These are phyloP conservation scores for Dicentrarchus labrax DNA, from an alignment of 2,113 vertebrate genomes.

Conservation along the genomic window DNA sequence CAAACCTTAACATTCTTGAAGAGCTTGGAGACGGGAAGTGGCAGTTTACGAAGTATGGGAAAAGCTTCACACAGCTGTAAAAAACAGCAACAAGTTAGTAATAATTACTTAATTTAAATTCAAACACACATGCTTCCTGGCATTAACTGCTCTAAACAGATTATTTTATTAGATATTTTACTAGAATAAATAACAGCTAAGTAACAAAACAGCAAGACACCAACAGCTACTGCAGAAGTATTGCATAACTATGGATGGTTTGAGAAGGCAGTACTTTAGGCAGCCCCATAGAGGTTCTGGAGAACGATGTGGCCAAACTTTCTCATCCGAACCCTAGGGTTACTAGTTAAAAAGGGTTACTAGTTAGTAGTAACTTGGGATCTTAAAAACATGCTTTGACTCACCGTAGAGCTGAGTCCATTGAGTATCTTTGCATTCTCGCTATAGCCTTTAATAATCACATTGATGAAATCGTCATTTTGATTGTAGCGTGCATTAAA, in stretches of 20 bases:
- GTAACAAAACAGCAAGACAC: no score
- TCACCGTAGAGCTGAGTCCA: slow-evolving; percentile 76
- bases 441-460: slow-evolving; percentile 53
- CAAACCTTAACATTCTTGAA: slow-evolving; percentile 58
- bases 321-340: not conserved
- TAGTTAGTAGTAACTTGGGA: no score
- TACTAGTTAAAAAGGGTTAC: no score
- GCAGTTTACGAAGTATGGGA: slow-evolving; percentile 52
- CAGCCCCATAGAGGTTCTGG: no score
- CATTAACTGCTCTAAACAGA: not conserved
- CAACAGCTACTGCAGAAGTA: no score
- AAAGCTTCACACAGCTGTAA: slow-evolving; percentile 62
- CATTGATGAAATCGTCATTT: slow-evolving; percentile 67
- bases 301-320: not conserved
- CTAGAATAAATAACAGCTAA: no score
- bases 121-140: not conserved
- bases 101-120: not conserved
- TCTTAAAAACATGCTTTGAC: slow-evolving; percentile 4
- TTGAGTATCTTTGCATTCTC: slow-evolving; percentile 64
- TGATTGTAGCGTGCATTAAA: slow-evolving; percentile 83
- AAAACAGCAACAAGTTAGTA: not conserved
- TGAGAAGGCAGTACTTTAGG: no score
- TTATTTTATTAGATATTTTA: not conserved
- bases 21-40: slow-evolving; percentile 55
- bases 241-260: no score